Evolutionary conservation across 64 coral and sea anemone genomes (phyloP), one percentile per base, ranked within the genome.

Genomic region (Actinia equina): DNA sequence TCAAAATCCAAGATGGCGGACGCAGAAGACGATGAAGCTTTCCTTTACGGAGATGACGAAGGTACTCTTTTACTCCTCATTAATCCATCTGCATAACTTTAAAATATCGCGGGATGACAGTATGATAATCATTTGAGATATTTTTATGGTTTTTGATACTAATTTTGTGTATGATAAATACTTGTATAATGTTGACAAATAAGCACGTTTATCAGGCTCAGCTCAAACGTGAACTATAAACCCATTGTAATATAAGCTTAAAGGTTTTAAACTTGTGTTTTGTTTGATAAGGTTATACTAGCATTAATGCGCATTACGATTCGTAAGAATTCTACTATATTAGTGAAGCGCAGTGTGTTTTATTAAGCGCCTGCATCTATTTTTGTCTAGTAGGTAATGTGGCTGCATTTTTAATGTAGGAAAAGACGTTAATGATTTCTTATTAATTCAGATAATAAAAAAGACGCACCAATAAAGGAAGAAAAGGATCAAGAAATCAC

Each of bases 1-100:
- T 82, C 83, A 85, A 85, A 74, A 85, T 86, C 69, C 85, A 91
- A 91, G 57, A 91, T 91, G 90, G 90, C 90, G 84, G 90, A 91
- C 78, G 89, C 55, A 5, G 89, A 91, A 20, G 90, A 91, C 45
- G 90, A 91, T 82, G 90, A 91, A 37, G 79, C 83, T 30, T 91
- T 91, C 59, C 86, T 91, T 18, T 91, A 91, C 79, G 90, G 90
- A 82, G 77, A 83, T 87, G 59, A 45, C 20, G 57, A 85, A 42
- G 52, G 83, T 63, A 85, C 9, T 8, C 49, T 49, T 37, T 81
- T 52, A 49, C 18, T 43, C 25, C 25, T 74, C 7, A 41, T 41
- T 18, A 13, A 30, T 7, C 1, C 10, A 30, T 30, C 15, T 74
- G 3, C 5, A 14, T 15, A 11, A 41, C 69, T 74, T 27, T 5